A percentile compares a stretch with the other conserved stretches of the same genome.
phyloP scores from a whole-genome alignment of 2,888 invertebrate genomes.

The Phyllotreta striolata region DNA sequence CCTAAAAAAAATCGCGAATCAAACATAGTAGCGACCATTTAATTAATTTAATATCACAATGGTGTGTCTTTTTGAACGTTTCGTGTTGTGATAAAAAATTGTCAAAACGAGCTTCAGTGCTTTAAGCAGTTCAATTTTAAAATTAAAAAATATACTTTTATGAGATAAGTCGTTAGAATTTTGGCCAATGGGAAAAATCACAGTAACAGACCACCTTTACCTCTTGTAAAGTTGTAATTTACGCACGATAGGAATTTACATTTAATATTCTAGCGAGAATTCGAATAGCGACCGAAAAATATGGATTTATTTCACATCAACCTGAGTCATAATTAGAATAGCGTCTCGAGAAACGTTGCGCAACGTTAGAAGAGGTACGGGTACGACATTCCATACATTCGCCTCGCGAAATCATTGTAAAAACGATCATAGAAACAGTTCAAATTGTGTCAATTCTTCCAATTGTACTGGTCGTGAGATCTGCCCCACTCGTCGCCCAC shows the following conservation, averaged over 20 bases:
- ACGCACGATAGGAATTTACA: constrained; percentile 1
- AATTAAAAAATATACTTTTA: constrained; percentile 9
- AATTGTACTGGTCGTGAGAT: constrained; percentile 52
- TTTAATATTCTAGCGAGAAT: not conserved
- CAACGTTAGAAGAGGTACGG: constrained; percentile 46
- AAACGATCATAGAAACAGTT: constrained; percentile 44
- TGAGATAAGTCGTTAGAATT: constrained; percentile 7
- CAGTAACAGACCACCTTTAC: constrained; percentile 12
- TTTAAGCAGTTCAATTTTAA: constrained; percentile 3
- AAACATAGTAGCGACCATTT: not conserved
- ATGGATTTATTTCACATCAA: constrained; percentile 9
- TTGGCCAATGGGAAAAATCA: constrained; percentile 12
- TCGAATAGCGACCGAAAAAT: constrained; percentile 5
- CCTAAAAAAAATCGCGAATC: no score
- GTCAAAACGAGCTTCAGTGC: not conserved
- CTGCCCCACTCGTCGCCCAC: constrained; percentile 52
- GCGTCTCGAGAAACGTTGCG: constrained; percentile 21
- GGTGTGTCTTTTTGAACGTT: constrained; percentile 7
- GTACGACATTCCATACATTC: constrained; percentile 45
- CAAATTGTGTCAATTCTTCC: constrained; percentile 57
- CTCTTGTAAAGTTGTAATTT: constrained; percentile 34
- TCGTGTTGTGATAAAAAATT: constrained; percentile 1
- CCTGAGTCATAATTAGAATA: constrained; percentile 12
- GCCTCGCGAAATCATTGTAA: constrained; percentile 52
- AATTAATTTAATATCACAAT: constrained; percentile 4